A percentile compares a stretch with the other conserved stretches of the same genome.
Evolutionary conservation across 2,888 invertebrate genomes (phyloP).

Genomic region (Empis livida): DNA sequence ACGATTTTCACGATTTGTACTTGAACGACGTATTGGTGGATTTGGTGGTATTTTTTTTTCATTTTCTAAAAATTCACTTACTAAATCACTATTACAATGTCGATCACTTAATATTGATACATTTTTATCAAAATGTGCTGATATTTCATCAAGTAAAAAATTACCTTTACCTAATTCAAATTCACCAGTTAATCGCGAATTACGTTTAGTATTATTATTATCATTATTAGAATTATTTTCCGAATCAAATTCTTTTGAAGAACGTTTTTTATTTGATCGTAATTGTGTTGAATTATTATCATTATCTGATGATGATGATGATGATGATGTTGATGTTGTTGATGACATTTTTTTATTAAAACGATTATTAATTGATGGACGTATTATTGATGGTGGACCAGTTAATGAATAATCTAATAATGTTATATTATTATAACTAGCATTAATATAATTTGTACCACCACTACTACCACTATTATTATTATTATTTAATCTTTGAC

Average conservation of each 20-base stretch:
- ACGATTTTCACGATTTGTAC: not conserved
- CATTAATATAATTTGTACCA: constrained; percentile 36
- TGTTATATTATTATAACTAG: constrained; percentile 49
- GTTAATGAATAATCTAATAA: constrained; percentile 40
- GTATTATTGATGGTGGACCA: constrained; percentile 8
- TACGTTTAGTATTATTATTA: constrained; percentile 3
- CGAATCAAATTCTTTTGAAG: no score
- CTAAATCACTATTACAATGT: constrained; percentile 26
- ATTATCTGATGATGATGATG: constrained; percentile 6
- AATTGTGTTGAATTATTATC: not conserved
- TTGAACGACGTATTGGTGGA: constrained; percentile 13
- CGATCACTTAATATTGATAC: constrained; percentile 44
- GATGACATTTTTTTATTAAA: not conserved
- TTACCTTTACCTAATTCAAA: constrained; percentile 30
- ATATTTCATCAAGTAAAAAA: constrained; percentile 36
- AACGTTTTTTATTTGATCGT: no score
- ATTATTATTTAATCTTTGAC: no score
- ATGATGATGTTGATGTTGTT: constrained; percentile 4
- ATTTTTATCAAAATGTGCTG: constrained; percentile 42
- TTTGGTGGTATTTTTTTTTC: constrained; percentile 8
- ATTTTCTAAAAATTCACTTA: constrained; percentile 13
- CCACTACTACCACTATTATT: no score
- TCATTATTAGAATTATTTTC: not conserved
- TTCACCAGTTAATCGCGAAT: constrained; percentile 13
- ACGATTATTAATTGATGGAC: constrained; percentile 14